Evolutionary conservation across 2,113 vertebrate species (phyloP).

Genomic region (Mugil cephalus): DNA sequence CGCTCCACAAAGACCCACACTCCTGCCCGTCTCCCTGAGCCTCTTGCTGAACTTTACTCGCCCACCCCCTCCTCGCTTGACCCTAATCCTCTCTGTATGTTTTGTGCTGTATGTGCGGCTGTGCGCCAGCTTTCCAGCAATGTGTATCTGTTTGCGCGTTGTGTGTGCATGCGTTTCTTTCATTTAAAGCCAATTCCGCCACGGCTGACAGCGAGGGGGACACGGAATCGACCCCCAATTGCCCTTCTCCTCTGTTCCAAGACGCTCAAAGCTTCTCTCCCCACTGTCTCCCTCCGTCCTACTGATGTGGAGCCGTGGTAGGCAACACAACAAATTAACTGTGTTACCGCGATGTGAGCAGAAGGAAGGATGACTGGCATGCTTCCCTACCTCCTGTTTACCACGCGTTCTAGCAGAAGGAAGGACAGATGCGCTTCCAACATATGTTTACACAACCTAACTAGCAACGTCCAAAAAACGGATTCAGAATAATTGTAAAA

Average conservation of each 20-base stretch:
- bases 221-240: slow-evolving; percentile 56
- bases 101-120: neutral
- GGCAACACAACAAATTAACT: slow-evolving; percentile 44
- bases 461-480: no score
- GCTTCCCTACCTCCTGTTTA: neutral
- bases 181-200: slow-evolving; percentile 57
- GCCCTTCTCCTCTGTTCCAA: slow-evolving; percentile 28
- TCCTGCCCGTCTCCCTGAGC: neutral
- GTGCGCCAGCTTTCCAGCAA: slow-evolving; percentile 4
- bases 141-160: slow-evolving; percentile 17
- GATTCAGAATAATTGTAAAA: no score
- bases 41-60: slow-evolving; percentile 45
- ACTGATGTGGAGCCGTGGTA: slow-evolving; percentile 22
- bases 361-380: slow-evolving; percentile 7
- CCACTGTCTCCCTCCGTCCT: slow-evolving; percentile 14
- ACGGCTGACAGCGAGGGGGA: slow-evolving; percentile 35
- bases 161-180: slow-evolving; percentile 25
- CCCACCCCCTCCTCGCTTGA: slow-evolving; percentile 36
- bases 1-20: slow-evolving; percentile 5
- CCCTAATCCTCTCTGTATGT: slow-evolving; percentile 46
- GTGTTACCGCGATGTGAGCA: slow-evolving; percentile 24
- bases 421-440: no score
- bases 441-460: no score
- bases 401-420: no score
- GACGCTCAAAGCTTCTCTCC: slow-evolving; percentile 35